A percentile compares a stretch with the other conserved stretches of the same genome.
phyloP scores from a whole-genome alignment of 2,113 vertebrate genomes.

The Glaucidium brasilianum region DNA sequence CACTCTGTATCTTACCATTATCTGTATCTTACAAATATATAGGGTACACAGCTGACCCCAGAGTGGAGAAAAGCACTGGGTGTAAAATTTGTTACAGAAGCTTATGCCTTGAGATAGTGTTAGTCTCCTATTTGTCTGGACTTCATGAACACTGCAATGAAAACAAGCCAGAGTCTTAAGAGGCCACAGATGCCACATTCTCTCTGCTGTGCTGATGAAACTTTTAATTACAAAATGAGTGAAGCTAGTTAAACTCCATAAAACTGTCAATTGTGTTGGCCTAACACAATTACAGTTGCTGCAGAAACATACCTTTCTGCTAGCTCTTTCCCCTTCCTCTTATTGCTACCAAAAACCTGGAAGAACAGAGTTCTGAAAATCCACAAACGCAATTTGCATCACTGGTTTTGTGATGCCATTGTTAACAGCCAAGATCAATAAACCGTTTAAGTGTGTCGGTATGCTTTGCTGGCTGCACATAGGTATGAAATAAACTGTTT shows the following conservation, averaged over 20 bases:
- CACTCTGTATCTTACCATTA: background rate
- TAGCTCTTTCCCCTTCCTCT: slow-evolving; percentile 23
- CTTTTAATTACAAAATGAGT: slow-evolving; percentile 18
- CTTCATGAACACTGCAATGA: background rate
- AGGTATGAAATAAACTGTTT: slow-evolving; percentile 43
- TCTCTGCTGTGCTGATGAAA: background rate
- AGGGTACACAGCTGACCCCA: background rate
- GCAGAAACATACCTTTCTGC: slow-evolving; percentile 16
- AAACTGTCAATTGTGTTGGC: background rate
- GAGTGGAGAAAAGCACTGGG: background rate
- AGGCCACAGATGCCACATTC: background rate
- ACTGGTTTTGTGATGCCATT: slow-evolving; percentile 33
- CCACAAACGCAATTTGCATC: background rate
- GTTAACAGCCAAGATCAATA: slow-evolving; percentile 63
- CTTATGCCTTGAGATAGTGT: background rate
- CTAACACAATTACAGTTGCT: background rate
- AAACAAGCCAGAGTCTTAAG: background rate
- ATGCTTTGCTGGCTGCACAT: slow-evolving; percentile 54
- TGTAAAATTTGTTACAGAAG: background rate
- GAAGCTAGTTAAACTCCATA: slow-evolving; percentile 16
- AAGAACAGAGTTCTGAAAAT: background rate
- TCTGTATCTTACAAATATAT: background rate
- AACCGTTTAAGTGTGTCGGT: slow-evolving; percentile 45
- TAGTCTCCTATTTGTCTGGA: background rate
- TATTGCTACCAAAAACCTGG: background rate